Percentiles rank a stretch among this genome's conserved stretches.
phyloP scores from a whole-genome alignment of 2,113 vertebrate species.

The Dermatemys mawii region DNA sequence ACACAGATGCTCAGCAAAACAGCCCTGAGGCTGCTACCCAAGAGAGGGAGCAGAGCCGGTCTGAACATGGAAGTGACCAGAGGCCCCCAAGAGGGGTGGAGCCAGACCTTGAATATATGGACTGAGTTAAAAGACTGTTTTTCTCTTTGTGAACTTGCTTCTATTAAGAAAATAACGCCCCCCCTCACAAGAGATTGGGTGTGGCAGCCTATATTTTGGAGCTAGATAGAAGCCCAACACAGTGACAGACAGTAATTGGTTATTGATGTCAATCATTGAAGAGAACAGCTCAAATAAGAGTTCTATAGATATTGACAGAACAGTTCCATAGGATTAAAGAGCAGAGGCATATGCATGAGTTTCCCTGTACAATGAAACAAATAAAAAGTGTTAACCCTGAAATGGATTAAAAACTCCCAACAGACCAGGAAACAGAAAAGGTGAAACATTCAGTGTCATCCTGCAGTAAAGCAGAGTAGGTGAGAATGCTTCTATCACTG shows the following conservation, averaged over 20 bases:
- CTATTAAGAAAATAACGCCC: background rate
- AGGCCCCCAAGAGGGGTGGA: background rate
- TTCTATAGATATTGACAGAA: background rate
- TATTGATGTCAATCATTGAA: background rate
- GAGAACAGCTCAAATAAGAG: background rate
- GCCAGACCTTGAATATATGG: background rate
- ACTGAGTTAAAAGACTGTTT: background rate
- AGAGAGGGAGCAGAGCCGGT: background rate
- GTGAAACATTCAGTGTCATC: background rate
- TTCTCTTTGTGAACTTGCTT: background rate
- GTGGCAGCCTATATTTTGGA: background rate
- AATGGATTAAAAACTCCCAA: background rate
- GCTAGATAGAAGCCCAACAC: background rate
- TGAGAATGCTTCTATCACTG: fast-evolving
- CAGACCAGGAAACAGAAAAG: background rate
- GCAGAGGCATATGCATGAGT: background rate
- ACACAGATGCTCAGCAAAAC: background rate
- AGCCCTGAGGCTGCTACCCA: background rate
- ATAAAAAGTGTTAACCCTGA: background rate
- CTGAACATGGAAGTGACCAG: background rate
- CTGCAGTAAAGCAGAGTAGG: background rate
- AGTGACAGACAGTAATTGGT: background rate
- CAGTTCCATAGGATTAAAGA: background rate
- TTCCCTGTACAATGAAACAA: background rate
- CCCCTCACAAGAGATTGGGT: background rate